phyloP scores from a whole-genome alignment of 2,888 invertebrate species.

The Xylocampa areola region DNA sequence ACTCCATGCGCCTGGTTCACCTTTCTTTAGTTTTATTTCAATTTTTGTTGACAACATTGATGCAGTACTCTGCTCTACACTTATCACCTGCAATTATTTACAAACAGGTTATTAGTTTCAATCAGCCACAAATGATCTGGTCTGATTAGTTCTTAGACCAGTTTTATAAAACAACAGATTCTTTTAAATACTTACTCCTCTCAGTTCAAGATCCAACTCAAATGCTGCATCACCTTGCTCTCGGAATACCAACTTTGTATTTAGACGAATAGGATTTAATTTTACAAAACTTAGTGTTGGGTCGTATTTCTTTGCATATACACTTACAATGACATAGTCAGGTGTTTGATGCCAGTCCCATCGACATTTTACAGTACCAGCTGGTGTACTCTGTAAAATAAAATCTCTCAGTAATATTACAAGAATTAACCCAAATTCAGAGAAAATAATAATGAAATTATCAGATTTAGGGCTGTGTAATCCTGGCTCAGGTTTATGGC shows the following conservation, averaged over 20 bases:
- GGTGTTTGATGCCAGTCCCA: slow-evolving; percentile 99
- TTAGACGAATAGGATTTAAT: slow-evolving; percentile 95
- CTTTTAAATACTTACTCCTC: slow-evolving; percentile 91
- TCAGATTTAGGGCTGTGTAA: too few relatives aligned
- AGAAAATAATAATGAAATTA: too few relatives aligned
- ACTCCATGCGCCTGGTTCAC: slow-evolving; percentile 95
- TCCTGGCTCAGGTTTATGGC: too few relatives aligned
- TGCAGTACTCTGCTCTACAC: slow-evolving; percentile 92
- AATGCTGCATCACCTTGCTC: slow-evolving; percentile 93
- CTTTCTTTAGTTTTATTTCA: slow-evolving; percentile 97
- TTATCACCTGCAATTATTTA: slow-evolving; percentile 92
- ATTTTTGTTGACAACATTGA: slow-evolving; percentile 97
- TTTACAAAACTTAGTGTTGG: slow-evolving; percentile 93
- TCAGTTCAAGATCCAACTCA: slow-evolving; percentile 93
- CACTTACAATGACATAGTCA: slow-evolving; percentile 94
- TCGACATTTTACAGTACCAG: slow-evolving; percentile 92
- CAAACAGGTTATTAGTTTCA: neutral
- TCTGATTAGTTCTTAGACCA: too few relatives aligned
- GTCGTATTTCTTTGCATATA: slow-evolving; percentile 97
- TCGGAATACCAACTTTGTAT: slow-evolving; percentile 93
- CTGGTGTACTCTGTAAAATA: slow-evolving; percentile 85
- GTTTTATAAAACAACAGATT: too few relatives aligned
- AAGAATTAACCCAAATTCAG: too few relatives aligned
- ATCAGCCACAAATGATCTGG: too few relatives aligned
- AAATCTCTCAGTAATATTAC: too few relatives aligned